phyloP scores from a whole-genome alignment of 1,140 invertebrate genomes.

The Neotoxoptera formosana region DNA sequence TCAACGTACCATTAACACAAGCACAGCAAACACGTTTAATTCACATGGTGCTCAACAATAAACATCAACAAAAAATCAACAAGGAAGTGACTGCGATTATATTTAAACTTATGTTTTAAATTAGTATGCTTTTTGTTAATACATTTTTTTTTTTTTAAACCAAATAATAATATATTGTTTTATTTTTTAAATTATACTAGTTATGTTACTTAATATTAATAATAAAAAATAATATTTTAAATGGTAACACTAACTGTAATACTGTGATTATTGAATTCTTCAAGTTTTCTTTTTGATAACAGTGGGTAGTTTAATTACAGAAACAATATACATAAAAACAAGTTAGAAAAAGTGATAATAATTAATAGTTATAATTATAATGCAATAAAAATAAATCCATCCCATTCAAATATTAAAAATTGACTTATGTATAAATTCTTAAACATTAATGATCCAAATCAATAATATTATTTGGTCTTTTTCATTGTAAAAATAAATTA shows the following conservation, averaged over 20 bases:
- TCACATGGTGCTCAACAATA: conserved; percentile 19
- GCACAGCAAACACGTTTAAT: conserved; percentile 56
- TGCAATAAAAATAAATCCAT: conserved; percentile 41
- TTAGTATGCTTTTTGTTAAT: conserved; percentile 2
- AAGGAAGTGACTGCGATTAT: conserved; percentile 41
- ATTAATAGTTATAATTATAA: conserved; percentile 28
- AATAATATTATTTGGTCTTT: conserved; percentile 17
- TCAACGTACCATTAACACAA: conserved; percentile 54
- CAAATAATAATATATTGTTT: neutral
- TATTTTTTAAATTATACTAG: neutral
- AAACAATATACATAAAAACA: neutral
- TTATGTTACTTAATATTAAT: neutral
- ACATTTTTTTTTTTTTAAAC: neutral
- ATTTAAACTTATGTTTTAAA: conserved; percentile 52
- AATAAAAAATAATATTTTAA: neutral
- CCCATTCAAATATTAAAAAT: conserved; percentile 39
- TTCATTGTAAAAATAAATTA: conserved; percentile 27
- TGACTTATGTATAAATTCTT: conserved; percentile 53
- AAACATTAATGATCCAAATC: neutral
- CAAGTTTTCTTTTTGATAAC: neutral
- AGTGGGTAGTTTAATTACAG: neutral
- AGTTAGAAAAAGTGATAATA: neutral
- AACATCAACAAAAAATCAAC: conserved; percentile 16
- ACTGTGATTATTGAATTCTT: neutral
- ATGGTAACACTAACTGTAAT: conserved; percentile 32